Evolutionary conservation across 2,797 vertebrate genomes (phyloP).

Genomic region (Molossus alvarezi): DNA sequence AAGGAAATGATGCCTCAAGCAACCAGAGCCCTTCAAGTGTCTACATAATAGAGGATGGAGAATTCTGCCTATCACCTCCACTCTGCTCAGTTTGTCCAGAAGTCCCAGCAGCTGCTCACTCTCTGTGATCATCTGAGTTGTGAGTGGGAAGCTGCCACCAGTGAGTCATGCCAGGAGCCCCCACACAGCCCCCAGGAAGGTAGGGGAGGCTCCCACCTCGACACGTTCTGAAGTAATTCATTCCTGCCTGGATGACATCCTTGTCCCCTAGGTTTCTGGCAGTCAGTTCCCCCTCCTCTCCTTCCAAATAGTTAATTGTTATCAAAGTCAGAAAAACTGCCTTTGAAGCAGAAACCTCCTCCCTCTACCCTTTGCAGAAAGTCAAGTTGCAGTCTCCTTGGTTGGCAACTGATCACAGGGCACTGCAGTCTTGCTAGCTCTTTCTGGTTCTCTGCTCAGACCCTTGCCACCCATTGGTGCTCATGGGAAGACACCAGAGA

Average conservation of each 20-base stretch:
- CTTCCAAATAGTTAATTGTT: neutral
- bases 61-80: neutral
- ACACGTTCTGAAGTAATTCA: neutral
- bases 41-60: neutral
- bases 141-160: slow-evolving; percentile 60
- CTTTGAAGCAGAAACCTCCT: slow-evolving; percentile 57
- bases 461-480: neutral
- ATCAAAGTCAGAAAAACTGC: slow-evolving; percentile 70
- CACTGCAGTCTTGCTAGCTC: neutral
- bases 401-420: neutral
- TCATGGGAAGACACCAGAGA: neutral
- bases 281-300: neutral
- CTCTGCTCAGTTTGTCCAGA: neutral
- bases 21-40: neutral
- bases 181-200: neutral
- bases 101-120: neutral
- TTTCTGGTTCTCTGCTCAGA: neutral
- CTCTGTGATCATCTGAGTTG: neutral
- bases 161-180: slow-evolving; percentile 65
- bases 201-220: neutral
- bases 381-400: neutral
- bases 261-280: neutral
- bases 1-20: neutral
- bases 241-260: neutral
- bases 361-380: slow-evolving; percentile 69